Base-by-base conservation (phyloP, 2,797 vertebrate genomes). In the Amphiprion clarkii region DNA sequence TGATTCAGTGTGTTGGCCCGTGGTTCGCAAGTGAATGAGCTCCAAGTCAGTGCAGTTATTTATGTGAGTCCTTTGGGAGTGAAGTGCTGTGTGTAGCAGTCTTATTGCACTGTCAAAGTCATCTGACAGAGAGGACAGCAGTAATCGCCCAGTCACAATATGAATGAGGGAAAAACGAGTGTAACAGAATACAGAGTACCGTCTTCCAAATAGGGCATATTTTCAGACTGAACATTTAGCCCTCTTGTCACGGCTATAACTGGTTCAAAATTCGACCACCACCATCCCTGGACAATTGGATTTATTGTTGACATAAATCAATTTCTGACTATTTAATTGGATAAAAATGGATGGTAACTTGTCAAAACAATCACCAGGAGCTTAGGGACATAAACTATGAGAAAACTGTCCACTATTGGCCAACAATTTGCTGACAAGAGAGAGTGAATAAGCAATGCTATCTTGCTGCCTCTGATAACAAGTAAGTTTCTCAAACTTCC, bases 11-110 rank as follows among this genome's bases (percentile, higher is more conserved):
- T 65, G 16, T 54, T 51, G 3, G 25, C 63, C 49, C 52, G 14
- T 60, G 70, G 63, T 31, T 65, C 7, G 55, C 63, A 75, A 58
- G 71, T 51, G 61, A 73, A 81, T 56, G 27, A 81, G 72, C n/a
- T 61, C 19, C 1, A 2, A 17, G 68, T 73, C 56, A 21, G 10
- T 33, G 42, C 52, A 58, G 71, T 49, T 72, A 64, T 83, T 73
- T 68, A 52, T 74, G 57, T 0, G 21, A 68, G 19, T 53, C 63
- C 33, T 71, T 23, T 8, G 5, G 55, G 52, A 21, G 44, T 48
- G 57, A 70, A 23, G 33, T 67, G 67, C 66, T 52, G 14, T 25
- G 33, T 33, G 39, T 23, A 25, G 27, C 19, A 54, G 39, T 80
- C 57, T 79, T 55, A 76, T 1, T 62, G 40, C 13, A 19, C n/a